Conservation (phyloP, 2,888 invertebrate genomes). For the Strigamia transsilvanica region DNA sequence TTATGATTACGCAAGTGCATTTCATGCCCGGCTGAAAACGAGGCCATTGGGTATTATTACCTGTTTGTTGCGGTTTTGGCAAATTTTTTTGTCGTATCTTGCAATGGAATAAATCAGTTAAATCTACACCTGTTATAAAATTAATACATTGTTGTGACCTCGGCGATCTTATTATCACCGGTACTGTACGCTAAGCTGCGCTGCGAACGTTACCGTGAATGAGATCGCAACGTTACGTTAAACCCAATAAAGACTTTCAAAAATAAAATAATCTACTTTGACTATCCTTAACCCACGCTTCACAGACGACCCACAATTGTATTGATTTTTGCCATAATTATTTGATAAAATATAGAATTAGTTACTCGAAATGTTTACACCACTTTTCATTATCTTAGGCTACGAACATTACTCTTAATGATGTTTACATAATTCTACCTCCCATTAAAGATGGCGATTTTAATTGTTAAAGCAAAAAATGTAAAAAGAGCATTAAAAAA, state of each 20-base stretch:
- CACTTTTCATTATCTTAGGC: background rate
- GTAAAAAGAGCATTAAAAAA: background rate
- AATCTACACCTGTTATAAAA: too few species aligned
- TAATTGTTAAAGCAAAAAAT: background rate
- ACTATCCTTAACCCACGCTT: too few species aligned
- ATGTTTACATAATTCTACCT: background rate
- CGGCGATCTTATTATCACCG: too few species aligned
- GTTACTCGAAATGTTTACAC: background rate
- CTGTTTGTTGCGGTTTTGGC: background rate
- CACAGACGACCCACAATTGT: too few species aligned
- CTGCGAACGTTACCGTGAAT: too few species aligned
- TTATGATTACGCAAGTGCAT: background rate
- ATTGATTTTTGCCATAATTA: background rate
- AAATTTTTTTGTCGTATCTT: background rate
- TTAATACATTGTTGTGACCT: too few species aligned
- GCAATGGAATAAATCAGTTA: background rate
- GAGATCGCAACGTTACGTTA: too few species aligned
- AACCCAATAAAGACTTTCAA: too few species aligned
- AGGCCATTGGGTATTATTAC: background rate
- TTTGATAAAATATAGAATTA: background rate
- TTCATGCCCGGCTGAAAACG: background rate
- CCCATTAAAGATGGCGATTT: constrained; percentile 7
- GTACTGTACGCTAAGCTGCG: too few species aligned
- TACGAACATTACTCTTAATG: constrained; percentile 4
- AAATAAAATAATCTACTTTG: too few species aligned